Evolutionary conservation across 2,797 vertebrate species (phyloP).

Genomic region (Sebastes dallii): DNA sequence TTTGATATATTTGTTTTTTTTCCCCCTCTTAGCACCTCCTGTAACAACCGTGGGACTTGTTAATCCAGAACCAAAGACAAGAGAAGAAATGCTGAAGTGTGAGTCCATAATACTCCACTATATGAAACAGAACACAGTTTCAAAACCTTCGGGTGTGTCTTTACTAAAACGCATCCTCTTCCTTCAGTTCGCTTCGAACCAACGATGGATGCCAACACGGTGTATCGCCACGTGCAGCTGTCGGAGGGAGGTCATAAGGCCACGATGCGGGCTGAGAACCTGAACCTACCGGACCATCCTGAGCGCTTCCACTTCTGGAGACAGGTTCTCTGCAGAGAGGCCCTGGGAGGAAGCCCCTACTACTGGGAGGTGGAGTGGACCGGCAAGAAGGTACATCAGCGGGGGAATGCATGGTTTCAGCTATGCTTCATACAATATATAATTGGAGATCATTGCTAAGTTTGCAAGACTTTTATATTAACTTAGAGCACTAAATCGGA

Average conservation of each 20-base stretch:
- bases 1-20: background rate
- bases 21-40: conserved; percentile 38
- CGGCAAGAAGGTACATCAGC: conserved; percentile 69
- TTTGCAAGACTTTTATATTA: background rate
- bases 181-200: conserved; percentile 76
- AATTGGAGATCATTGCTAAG: background rate
- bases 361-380: conserved; percentile 87
- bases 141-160: background rate
- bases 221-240: conserved; percentile 75
- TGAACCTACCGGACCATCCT: conserved; percentile 74
- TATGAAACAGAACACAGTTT: background rate
- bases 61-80: conserved; percentile 74
- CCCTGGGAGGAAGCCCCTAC: conserved; percentile 79
- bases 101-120: conserved; percentile 34
- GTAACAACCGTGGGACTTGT: conserved; percentile 7
- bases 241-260: conserved; percentile 73
- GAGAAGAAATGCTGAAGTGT: conserved; percentile 84
- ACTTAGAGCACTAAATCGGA: background rate
- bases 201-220: conserved; percentile 79
- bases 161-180: background rate
- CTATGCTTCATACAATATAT: background rate
- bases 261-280: conserved; percentile 71
- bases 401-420: background rate
- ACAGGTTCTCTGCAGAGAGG: conserved; percentile 81
- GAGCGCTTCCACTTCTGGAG: conserved; percentile 84